Evolutionary conservation across 2,888 invertebrate species (phyloP).

Genomic region (Morpho deidamia): DNA sequence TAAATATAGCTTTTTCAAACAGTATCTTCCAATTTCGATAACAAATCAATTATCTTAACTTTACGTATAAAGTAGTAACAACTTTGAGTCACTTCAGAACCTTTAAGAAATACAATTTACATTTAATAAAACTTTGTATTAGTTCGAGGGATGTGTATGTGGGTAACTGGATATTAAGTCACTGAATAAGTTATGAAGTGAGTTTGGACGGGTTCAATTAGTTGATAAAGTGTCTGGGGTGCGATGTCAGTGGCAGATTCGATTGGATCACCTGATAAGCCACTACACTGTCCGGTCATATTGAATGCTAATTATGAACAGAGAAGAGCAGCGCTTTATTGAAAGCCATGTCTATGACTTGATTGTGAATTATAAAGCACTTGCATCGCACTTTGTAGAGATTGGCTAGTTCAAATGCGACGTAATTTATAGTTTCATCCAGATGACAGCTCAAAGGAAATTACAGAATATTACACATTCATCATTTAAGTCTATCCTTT

Average conservation of each 20-base stretch:
- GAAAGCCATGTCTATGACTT: constrained; percentile 7
- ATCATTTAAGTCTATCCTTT: no score
- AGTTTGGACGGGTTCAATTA: constrained; percentile 13
- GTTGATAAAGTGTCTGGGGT: constrained; percentile 18
- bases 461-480: no score
- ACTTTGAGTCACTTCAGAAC: constrained; percentile 38
- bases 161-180: background rate
- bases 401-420: no score
- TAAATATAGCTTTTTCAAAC: no score
- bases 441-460: no score
- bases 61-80: constrained; percentile 21
- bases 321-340: constrained; percentile 5
- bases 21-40: constrained; percentile 5
- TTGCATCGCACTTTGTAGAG: background rate
- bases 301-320: constrained; percentile 8
- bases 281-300: constrained; percentile 10
- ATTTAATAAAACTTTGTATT: constrained; percentile 57
- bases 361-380: constrained; percentile 8
- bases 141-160: background rate
- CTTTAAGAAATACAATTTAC: constrained; percentile 49
- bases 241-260: constrained; percentile 24
- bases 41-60: constrained; percentile 36
- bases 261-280: constrained; percentile 17
- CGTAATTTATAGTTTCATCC: no score
- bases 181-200: background rate